phyloP scores from a whole-genome alignment of 2,113 vertebrate genomes.

The Malurus elegans region DNA sequence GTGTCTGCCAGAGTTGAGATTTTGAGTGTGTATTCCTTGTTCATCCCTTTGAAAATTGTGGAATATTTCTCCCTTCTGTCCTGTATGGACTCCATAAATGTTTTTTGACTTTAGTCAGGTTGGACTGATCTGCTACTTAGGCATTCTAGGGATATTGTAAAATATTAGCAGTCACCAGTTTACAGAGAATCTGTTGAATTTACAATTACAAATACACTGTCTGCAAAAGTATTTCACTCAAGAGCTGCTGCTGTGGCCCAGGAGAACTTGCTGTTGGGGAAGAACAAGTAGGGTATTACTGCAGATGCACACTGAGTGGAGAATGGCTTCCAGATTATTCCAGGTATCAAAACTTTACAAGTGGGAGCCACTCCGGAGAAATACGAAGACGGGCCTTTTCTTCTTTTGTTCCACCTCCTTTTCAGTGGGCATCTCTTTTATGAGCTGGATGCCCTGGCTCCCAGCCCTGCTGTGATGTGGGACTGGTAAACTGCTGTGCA shows the following conservation, averaged over 20 bases:
- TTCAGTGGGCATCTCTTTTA: background rate
- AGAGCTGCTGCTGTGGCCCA: background rate
- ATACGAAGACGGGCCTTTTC: background rate
- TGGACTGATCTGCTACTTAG: background rate
- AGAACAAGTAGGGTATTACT: background rate
- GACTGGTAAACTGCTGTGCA: slow-evolving; percentile 1
- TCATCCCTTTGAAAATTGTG: background rate
- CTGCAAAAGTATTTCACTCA: background rate
- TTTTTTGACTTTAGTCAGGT: background rate
- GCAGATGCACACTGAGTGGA: background rate
- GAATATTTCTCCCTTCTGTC: background rate
- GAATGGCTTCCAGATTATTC: background rate
- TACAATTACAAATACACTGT: background rate
- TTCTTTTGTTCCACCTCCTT: background rate
- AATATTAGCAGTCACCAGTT: background rate
- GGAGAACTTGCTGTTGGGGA: background rate
- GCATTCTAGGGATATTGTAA: background rate
- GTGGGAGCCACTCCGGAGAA: background rate
- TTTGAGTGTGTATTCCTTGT: background rate
- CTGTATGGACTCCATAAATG: background rate
- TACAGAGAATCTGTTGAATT: background rate
- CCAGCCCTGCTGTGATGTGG: background rate
- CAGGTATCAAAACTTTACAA: background rate
- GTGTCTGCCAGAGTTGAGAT: background rate
- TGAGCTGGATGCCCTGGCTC: background rate